Base-by-base conservation (phyloP, 1,140 invertebrate genomes). In the Uloborus diversus region DNA sequence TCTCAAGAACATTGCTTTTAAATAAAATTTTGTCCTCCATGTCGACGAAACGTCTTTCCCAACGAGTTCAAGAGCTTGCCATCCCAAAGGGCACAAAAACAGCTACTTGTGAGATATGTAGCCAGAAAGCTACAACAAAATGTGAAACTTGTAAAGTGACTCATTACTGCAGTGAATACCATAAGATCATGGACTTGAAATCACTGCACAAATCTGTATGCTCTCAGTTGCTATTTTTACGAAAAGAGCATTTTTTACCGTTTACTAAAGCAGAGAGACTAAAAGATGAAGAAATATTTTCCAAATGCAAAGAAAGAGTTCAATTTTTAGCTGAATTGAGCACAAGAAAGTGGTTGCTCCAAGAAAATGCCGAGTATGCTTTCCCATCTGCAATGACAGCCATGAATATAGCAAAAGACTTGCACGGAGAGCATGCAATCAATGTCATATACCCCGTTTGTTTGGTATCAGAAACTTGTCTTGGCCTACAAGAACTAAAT, bases 91-190 rank as follows among this genome's bases (percentile, higher is more conserved):
- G 73, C 0, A 47, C 7, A 13, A 23, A 23, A 1, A 20, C 4
- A 0, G 14, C 47, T 27, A 7, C 11, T 13, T 76, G 73, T 25
- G 73, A 76, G 28, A 33, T 76, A 35, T 76, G 73, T 32, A 32
- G 61, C 13, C 62, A 64, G 7, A 76, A 66, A 20, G 59, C 73
- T 14, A 76, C 73, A 0, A 76, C 61, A 1, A 76, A 76, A 56
- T 76, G 73, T 27, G 73, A 76, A 42, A 32, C 9, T 33, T 76
- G 73, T 30, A 37, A 32, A 30, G 59, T 76, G 2, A 76, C 73
- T 14, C 33, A 65, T 30, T 76, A 76, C 73, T 76, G 73, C 32
- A 14, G 30, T 11, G 13, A 53, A 42, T 33, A 76, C 1, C 73
- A 76, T 25, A 64, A 66, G 42, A 1, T 37, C 0, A 20, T 65